Conservation (phyloP, 2,113 vertebrate genomes). For the Microcebus tavaratra region DNA sequence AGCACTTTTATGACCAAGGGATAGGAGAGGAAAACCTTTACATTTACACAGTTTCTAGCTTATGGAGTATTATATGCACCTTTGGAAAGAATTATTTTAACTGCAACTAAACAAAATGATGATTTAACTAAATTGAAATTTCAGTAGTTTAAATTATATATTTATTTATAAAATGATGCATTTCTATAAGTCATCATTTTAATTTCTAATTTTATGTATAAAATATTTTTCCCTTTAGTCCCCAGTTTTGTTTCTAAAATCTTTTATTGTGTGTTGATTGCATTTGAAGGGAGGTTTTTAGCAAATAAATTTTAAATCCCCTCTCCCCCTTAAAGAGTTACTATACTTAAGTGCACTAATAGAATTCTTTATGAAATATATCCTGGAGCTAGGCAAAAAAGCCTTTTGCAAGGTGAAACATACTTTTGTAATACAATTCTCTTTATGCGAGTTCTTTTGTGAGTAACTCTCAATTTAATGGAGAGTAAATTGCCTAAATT, state of each 20-base stretch:
- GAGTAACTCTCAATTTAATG: neutral
- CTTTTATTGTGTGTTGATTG: neutral
- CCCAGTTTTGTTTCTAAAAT: neutral
- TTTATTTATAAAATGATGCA: neutral
- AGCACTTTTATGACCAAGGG: neutral
- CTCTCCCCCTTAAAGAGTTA: neutral
- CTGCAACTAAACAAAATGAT: neutral
- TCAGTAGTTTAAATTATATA: neutral
- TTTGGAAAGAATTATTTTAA: neutral
- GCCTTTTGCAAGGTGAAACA: neutral
- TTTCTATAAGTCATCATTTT: neutral
- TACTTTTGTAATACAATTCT: neutral
- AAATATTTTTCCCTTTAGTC: neutral
- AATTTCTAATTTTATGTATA: neutral
- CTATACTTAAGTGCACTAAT: neutral
- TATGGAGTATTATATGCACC: neutral
- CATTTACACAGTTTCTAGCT: neutral
- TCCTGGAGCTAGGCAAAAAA: neutral
- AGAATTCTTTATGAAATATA: neutral
- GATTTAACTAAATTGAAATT: constrained; percentile 2
- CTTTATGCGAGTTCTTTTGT: neutral
- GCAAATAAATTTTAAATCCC: neutral
- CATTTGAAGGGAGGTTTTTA: neutral
- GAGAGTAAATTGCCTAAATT: neutral
- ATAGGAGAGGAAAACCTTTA: neutral